Evolutionary conservation across 2,113 vertebrate species (phyloP).

Genomic region (Python bivittatus): DNA sequence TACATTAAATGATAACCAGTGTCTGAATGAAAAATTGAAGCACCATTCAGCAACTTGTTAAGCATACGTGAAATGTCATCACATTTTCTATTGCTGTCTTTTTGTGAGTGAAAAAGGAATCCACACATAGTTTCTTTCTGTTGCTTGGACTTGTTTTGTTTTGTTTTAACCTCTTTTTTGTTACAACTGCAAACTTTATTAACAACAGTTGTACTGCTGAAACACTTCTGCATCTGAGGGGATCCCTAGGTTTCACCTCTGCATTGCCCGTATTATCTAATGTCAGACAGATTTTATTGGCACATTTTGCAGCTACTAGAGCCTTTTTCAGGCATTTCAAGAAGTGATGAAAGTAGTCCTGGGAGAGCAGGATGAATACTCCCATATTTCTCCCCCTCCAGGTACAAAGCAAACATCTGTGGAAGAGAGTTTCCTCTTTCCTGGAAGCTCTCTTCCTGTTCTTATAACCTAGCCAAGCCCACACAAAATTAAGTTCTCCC

Average conservation of each 20-base stretch:
- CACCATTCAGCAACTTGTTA: background rate
- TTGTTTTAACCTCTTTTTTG: constrained; percentile 29
- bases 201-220: constrained; percentile 30
- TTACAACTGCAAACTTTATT: constrained; percentile 14
- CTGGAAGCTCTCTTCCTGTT: background rate
- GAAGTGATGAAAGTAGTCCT: background rate
- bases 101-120: constrained; percentile 38
- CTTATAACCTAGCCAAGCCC: background rate
- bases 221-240: constrained; percentile 39
- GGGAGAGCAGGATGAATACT: background rate
- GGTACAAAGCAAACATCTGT: background rate
- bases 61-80: background rate
- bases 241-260: constrained; percentile 15
- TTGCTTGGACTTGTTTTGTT: constrained; percentile 29
- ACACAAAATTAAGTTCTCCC: background rate
- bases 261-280: constrained; percentile 26
- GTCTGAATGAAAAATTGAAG: background rate
- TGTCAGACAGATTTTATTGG: background rate
- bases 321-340: background rate
- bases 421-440: background rate
- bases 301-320: background rate
- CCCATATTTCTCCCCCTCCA: background rate
- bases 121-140: constrained; percentile 40
- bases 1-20: background rate
- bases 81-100: constrained; percentile 25